Conservation (phyloP, 2,113 vertebrate species). For the Otolemur garnettii region DNA sequence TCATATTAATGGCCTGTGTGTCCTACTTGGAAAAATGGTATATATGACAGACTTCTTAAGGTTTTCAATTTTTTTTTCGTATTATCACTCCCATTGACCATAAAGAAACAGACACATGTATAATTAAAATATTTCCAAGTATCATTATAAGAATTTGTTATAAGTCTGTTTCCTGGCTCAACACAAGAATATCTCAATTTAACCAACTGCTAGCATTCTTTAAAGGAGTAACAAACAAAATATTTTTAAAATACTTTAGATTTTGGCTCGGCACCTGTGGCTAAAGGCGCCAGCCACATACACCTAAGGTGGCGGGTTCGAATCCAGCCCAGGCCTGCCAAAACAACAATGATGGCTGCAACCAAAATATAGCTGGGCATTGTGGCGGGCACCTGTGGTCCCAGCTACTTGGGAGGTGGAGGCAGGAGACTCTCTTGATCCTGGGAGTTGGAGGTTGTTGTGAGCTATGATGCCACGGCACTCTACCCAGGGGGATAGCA, state of each 20-base stretch:
- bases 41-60: background rate
- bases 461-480: too few relatives aligned
- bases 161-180: background rate
- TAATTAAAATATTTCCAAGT: background rate
- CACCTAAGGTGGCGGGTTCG: too few relatives aligned
- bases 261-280: too few relatives aligned
- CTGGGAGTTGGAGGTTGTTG: too few relatives aligned
- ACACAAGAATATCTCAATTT: background rate
- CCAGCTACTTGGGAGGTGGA: too few relatives aligned
- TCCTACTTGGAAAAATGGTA: background rate
- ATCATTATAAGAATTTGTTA: background rate
- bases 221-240: background rate
- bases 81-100: background rate
- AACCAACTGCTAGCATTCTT: background rate
- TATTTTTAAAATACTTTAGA: background rate
- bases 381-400: too few relatives aligned
- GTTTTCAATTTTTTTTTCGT: background rate
- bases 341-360: too few relatives aligned
- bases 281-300: too few relatives aligned
- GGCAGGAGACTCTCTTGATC: too few relatives aligned
- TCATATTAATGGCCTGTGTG: background rate
- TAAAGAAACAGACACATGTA: background rate
- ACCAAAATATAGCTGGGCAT: too few relatives aligned
- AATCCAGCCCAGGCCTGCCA: too few relatives aligned
- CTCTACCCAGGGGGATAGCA: too few relatives aligned